Percentiles rank a stretch among this genome's conserved stretches.
Evolutionary conservation across 1,140 invertebrate genomes (phyloP).

Genomic region (Wiebesia pumilae): DNA sequence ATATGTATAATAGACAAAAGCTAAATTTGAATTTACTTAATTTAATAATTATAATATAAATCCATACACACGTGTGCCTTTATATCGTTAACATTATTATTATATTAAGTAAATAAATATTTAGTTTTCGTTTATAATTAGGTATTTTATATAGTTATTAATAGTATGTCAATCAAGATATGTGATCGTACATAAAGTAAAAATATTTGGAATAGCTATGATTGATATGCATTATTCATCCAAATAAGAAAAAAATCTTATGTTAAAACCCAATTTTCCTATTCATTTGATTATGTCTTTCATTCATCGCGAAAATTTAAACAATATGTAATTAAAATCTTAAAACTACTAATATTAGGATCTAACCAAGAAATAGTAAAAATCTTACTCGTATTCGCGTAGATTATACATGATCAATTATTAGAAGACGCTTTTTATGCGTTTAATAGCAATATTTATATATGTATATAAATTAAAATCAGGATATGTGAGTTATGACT

Average conservation of each 20-base stretch:
- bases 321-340: conserved; percentile 16
- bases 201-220: too few species aligned
- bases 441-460: conserved; percentile 48
- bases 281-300: background rate
- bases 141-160: background rate
- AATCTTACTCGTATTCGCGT: conserved; percentile 28
- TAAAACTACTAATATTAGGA: conserved; percentile 36
- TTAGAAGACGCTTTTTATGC: conserved; percentile 9
- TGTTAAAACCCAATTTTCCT: background rate
- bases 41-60: background rate
- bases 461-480: conserved; percentile 55
- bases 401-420: conserved; percentile 14
- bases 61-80: too few species aligned
- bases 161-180: background rate
- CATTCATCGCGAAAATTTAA: background rate
- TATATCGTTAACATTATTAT: too few species aligned
- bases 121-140: background rate
- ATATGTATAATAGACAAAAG: background rate
- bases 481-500: conserved; percentile 54
- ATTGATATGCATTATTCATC: background rate
- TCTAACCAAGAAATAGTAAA: conserved; percentile 58
- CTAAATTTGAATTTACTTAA: background rate
- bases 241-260: conserved; percentile 5
- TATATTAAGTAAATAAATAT: background rate
- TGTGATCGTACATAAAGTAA: conserved; percentile 8